Evolutionary conservation across 1,140 invertebrate species (phyloP).

Genomic region (Leucophenga varia): DNA sequence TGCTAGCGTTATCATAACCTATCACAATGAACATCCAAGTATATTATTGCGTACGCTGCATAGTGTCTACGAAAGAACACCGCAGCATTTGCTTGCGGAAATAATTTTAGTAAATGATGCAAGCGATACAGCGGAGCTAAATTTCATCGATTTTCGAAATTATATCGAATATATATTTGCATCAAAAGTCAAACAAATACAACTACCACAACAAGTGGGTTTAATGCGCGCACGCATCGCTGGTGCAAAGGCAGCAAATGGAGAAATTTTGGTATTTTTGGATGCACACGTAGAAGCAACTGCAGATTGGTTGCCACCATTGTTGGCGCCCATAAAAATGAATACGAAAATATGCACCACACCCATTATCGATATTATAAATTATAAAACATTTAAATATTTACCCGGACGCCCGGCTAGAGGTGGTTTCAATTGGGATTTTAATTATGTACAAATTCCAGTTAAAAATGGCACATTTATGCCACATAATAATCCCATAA

Average conservation of each 20-base stretch:
- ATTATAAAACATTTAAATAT: slow-evolving; percentile 21
- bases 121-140: slow-evolving; percentile 64
- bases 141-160: slow-evolving; percentile 63
- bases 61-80: slow-evolving; percentile 79
- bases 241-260: slow-evolving; percentile 75
- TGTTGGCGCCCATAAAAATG: slow-evolving; percentile 67
- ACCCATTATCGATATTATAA: slow-evolving; percentile 72
- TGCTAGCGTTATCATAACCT: slow-evolving; percentile 84
- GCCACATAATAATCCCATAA: slow-evolving; percentile 83
- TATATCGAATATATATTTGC: neutral
- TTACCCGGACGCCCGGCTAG: slow-evolving; percentile 42
- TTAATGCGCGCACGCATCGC: slow-evolving; percentile 82
- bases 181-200: slow-evolving; percentile 64
- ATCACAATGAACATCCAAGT: slow-evolving; percentile 88
- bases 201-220: slow-evolving; percentile 72
- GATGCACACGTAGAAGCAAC: slow-evolving; percentile 90
- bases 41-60: slow-evolving; percentile 79
- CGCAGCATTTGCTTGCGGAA: slow-evolving; percentile 75
- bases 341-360: slow-evolving; percentile 75
- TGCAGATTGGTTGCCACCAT: slow-evolving; percentile 76
- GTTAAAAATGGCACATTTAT: slow-evolving; percentile 88
- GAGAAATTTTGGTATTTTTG: slow-evolving; percentile 83
- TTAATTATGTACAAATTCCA: slow-evolving; percentile 92
- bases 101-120: slow-evolving; percentile 89
- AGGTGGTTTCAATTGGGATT: slow-evolving; percentile 93